Conservation (phyloP, 2,113 vertebrate genomes). For the Pteruthius melanotis region DNA sequence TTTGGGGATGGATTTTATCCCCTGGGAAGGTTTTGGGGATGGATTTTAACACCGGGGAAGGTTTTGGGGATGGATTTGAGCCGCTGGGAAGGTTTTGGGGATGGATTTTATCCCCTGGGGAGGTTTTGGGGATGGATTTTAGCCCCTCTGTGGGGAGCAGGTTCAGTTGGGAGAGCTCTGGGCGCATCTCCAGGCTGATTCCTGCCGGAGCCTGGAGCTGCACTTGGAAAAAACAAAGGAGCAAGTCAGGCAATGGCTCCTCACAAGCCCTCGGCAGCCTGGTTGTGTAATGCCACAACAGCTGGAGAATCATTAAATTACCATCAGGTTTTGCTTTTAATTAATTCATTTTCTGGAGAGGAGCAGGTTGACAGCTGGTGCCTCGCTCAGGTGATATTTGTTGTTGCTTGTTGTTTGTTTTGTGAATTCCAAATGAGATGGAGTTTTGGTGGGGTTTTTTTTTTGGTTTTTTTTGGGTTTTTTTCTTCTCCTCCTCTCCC, state of each 20-base stretch:
- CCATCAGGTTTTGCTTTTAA: not conserved
- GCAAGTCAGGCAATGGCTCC: not conserved
- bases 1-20: too few relatives aligned
- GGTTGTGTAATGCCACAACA: not conserved
- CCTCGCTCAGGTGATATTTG: constrained; percentile 3
- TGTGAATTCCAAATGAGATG: not conserved
- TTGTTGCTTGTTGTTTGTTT: constrained; percentile 6
- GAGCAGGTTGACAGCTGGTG: not conserved
- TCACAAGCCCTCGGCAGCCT: not conserved
- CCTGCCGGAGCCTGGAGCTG: not conserved
- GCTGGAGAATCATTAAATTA: not conserved
- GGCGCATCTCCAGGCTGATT: not conserved
- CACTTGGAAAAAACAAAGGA: not conserved
- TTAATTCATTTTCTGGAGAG: not conserved
- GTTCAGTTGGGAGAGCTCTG: rapidly evolving
- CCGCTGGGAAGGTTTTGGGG: rapidly evolving
- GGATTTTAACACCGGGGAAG: not conserved
- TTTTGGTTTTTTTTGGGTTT: too few relatives aligned
- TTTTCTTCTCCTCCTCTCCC: not conserved
- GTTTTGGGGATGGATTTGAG: not conserved
- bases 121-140: not conserved
- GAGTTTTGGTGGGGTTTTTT: not conserved
- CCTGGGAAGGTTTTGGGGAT: not conserved
- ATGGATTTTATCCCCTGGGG: rapidly evolving
- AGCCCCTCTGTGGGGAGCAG: not conserved